Conservation (phyloP, 2,797 vertebrate genomes). For the Masticophis lateralis region DNA sequence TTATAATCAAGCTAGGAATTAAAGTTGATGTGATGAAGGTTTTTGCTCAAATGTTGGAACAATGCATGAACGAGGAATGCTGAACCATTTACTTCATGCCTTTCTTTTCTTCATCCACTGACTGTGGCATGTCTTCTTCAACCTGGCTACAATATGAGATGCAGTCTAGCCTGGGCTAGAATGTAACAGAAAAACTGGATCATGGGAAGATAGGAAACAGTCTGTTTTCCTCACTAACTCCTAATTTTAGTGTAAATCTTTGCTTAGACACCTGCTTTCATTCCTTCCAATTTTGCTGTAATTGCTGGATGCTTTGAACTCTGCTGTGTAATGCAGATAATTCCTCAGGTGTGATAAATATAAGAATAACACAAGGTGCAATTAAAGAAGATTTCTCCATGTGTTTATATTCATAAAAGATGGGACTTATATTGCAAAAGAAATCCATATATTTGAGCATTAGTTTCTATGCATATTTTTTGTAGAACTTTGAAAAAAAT, state of each 20-base stretch:
- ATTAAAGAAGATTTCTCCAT: not conserved
- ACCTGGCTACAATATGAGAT: not conserved
- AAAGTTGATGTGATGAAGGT: not conserved
- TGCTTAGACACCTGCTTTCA: not conserved
- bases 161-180: not conserved
- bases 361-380: not conserved
- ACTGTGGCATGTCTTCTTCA: not conserved
- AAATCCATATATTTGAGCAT: not conserved
- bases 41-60: not conserved
- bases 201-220: not conserved
- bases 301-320: slow-evolving; percentile 45
- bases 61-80: not conserved
- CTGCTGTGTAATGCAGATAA: slow-evolving; percentile 20
- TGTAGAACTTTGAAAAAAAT: not conserved
- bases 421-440: not conserved
- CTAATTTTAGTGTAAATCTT: not conserved
- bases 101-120: not conserved
- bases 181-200: not conserved
- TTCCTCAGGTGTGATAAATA: not conserved
- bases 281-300: slow-evolving; percentile 10
- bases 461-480: not conserved
- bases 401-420: not conserved
- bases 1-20: not conserved
- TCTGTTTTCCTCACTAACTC: not conserved
- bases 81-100: not conserved